These are phyloP conservation scores for Sebastes taczanowskii DNA, from an alignment of 2,797 vertebrate genomes.

Conservation along the genomic window DNA sequence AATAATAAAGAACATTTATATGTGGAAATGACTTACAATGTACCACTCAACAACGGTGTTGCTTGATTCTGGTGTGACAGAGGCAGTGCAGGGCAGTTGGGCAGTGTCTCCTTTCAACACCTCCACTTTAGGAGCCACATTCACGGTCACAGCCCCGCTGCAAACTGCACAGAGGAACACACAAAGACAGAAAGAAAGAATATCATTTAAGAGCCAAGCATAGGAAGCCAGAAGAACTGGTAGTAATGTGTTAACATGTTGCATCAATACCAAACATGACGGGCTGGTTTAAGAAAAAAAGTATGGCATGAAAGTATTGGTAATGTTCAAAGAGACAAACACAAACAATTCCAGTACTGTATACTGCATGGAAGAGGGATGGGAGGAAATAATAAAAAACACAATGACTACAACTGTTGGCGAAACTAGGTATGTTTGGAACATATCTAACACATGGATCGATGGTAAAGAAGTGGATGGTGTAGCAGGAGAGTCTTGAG, in stretches of 20 bases:
- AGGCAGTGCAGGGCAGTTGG: constrained; percentile 78
- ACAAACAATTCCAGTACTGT: neutral
- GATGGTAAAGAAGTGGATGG: neutral
- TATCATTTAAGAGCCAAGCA: neutral
- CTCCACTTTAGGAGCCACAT: constrained; percentile 71
- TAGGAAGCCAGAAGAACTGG: neutral
- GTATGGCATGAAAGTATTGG: neutral
- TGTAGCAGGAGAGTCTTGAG: neutral
- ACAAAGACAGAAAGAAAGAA: constrained; percentile 6
- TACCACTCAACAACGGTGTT: constrained; percentile 81
- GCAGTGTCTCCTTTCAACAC: constrained; percentile 73
- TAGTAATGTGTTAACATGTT: neutral
- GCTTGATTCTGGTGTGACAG: neutral
- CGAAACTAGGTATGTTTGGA: neutral
- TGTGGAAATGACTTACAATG: constrained; percentile 80
- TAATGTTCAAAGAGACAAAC: neutral
- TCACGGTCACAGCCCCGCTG: constrained; percentile 68
- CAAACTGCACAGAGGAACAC: constrained; percentile 68
- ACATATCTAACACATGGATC: neutral
- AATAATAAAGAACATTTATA: neutral
- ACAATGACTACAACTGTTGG: neutral
- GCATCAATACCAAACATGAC: neutral
- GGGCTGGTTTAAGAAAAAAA: neutral
- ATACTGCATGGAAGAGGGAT: neutral
- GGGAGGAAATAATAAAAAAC: constrained; percentile 12